Evolutionary conservation across 2,797 vertebrate genomes (phyloP), one percentile per base, ranked within the genome.

Genomic region (Cygnus olor): DNA sequence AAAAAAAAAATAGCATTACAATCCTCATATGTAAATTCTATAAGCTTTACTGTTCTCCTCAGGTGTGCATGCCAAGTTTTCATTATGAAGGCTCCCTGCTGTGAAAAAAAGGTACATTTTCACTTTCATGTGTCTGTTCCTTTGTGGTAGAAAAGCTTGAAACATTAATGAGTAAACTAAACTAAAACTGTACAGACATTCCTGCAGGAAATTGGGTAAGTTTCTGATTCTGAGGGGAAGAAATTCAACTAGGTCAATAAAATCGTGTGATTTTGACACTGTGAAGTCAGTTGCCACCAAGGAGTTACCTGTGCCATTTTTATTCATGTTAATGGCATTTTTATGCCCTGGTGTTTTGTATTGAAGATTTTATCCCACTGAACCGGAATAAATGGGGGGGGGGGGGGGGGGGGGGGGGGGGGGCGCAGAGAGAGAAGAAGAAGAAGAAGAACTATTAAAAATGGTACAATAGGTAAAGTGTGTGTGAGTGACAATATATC

Each of bases 151-250:
- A 96, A 96, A 95, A 71, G 85, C 78, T 94, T 96, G 95, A 96
- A 96, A 95, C 91, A 93, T 97, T 97, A 97, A 97, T 97, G 96
- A 97, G 95, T 97, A 95, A 97, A 97, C 95, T 95, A 96, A 92
- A 89, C 93, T 94, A 95, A 97, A 97, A 96, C 71, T 93, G 90
- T 88, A 74, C 85, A 96, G 95, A 92, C 91, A 85, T 92, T 96
- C 73, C 91, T 96, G 93, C 90, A 96, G 93, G 92, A 97, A 96
- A 97, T 80, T 78, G 91, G 90, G 72, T 85, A 94, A 89, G 79
- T 95, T 97, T 95, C 95, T 96, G 95, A 96, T 94, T 92, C 94
- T 93, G 95, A 95, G 80, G 90, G 93, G 93, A 97, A 97, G 94
- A 96, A 94, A 97, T 95, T 96, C 95, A 97, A 94, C 85, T 97